Base-by-base conservation (phyloP, 2,797 vertebrate genomes). In the Poecilia velifera region DNA sequence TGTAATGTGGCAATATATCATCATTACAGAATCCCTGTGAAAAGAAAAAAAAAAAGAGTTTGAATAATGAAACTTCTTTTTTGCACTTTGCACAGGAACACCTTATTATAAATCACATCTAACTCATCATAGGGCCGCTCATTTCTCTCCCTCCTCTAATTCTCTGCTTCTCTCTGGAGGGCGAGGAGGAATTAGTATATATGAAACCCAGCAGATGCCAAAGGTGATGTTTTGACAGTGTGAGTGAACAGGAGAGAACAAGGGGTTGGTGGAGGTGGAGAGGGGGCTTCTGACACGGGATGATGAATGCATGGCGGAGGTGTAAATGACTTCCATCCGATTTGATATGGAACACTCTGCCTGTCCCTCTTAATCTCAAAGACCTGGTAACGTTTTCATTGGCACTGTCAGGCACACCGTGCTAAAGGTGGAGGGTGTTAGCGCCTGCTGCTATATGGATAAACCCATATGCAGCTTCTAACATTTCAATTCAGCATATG, bases 291-390 rank as follows among this genome's bases (percentile, higher is more conserved):
- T 91, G 93, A 94, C 90, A 90, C 74, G 76, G 78, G 87, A 90
- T 94, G 93, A 94, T 93, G 91, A 94, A 94, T 94, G 88, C 81
- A 89, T 90, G 87, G 91, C 88, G 90, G 91, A 90, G 91, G 90
- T 91, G 90, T 86, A 93, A 94, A 94, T 93, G 92, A 85, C 89
- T 94, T 92, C 87, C 89, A 86, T 85, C 88, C 89, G 90, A 93
- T 94, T 92, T 93, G 87, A 94, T 90, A 92, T 87, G 90, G 89
- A 92, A 88, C 74, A 76, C 79, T 88, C 81, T 86, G 89, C 77
- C 94, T 93, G 91, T 93, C 92, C 87, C 81, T 93, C 93, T 94
- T 94, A 89, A 93, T 95, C 91, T 92, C 89, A 86, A 80, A 83
- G 89, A 85, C 85, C 72, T 72, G 71, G 86, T 89, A 92, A 91